Evolutionary conservation across 1,140 invertebrate species (phyloP).

Genomic region (Elymnias hypermnestra): DNA sequence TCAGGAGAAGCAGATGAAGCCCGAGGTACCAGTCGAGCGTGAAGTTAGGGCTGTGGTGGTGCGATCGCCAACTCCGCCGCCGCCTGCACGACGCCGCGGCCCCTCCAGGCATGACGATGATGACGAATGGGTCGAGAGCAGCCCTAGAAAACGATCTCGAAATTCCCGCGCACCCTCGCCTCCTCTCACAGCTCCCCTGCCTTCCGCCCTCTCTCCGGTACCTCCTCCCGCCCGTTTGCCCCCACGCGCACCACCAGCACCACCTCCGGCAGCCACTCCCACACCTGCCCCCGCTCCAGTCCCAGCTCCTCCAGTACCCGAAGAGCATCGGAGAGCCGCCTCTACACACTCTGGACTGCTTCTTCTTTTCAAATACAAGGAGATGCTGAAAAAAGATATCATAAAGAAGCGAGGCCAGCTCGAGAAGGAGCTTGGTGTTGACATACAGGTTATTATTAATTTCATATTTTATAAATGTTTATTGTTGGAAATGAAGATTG

Average conservation of each 20-base stretch:
- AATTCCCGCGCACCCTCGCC: slow-evolving; percentile 25
- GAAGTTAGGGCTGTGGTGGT: slow-evolving; percentile 31
- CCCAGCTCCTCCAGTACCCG: slow-evolving; percentile 23
- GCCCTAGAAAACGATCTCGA: slow-evolving; percentile 37
- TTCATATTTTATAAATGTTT: not conserved
- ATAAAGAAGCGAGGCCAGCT: slow-evolving; percentile 91
- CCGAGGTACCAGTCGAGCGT: slow-evolving; percentile 50
- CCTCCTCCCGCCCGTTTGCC: not conserved
- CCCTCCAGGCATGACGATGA: slow-evolving; percentile 55
- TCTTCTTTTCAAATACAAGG: slow-evolving; percentile 89
- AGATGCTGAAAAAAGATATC: slow-evolving; percentile 95
- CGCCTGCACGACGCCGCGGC: slow-evolving; percentile 29
- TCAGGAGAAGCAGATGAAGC: slow-evolving; percentile 87
- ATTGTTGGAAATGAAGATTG: too few species aligned
- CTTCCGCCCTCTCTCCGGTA: slow-evolving; percentile 17
- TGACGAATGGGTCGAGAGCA: slow-evolving; percentile 74
- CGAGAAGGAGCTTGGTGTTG: slow-evolving; percentile 93
- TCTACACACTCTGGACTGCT: slow-evolving; percentile 77
- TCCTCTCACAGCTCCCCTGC: slow-evolving; percentile 28
- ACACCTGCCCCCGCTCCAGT: slow-evolving; percentile 9
- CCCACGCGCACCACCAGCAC: slow-evolving; percentile 13
- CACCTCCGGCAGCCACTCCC: slow-evolving; percentile 9
- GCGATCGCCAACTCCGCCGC: slow-evolving; percentile 33
- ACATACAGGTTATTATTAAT: slow-evolving; percentile 88
- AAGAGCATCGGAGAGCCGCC: slow-evolving; percentile 58